These are phyloP conservation scores for Apis mellifera DNA, from an alignment of 1,140 invertebrate species.

Conservation along the genomic window DNA sequence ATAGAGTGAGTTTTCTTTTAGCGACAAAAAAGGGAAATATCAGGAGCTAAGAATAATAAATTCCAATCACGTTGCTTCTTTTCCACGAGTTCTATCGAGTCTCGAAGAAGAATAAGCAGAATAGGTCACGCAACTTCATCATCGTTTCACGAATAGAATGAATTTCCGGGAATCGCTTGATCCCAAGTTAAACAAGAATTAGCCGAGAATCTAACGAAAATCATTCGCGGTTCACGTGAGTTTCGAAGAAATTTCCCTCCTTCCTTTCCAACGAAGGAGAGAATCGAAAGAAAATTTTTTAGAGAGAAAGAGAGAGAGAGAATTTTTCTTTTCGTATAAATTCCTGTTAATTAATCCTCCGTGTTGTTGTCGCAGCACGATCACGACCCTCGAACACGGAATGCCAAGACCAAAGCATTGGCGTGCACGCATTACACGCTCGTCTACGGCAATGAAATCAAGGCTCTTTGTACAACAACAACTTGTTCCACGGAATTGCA, in stretches of 20 bases:
- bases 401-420: background rate
- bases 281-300: too few relatives aligned
- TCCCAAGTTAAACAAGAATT: background rate
- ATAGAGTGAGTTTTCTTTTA: too few relatives aligned
- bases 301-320: too few relatives aligned
- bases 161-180: background rate
- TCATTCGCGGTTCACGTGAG: too few relatives aligned
- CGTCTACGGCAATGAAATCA: constrained; percentile 49
- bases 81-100: background rate
- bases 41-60: background rate
- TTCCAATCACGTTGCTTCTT: background rate
- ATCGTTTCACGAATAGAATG: background rate
- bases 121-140: background rate
- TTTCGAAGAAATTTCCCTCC: too few relatives aligned
- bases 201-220: too few relatives aligned
- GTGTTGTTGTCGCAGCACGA: background rate
- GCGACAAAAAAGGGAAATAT: background rate
- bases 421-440: background rate
- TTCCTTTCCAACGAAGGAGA: too few relatives aligned
- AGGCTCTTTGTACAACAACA: constrained; percentile 56
- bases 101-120: background rate
- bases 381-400: background rate
- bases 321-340: background rate
- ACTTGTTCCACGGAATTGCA: constrained; percentile 44
- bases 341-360: background rate